Percentiles rank a stretch among this genome's conserved stretches.
Conservation (phyloP, 2,113 vertebrate species). For the Litocranius walleri region DNA sequence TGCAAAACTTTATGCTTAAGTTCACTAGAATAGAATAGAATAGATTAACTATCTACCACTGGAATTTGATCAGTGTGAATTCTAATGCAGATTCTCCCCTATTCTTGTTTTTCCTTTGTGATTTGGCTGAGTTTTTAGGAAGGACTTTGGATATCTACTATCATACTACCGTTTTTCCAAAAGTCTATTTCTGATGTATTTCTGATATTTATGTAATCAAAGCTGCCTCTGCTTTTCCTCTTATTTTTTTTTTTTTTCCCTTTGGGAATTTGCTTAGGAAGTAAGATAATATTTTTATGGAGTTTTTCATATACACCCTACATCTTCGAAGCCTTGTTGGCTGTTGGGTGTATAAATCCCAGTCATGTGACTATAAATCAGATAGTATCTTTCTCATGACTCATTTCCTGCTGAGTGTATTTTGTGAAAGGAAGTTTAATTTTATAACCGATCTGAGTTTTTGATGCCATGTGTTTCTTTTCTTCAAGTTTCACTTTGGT, state of each 20-base stretch:
- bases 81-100: background rate
- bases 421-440: background rate
- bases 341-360: background rate
- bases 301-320: background rate
- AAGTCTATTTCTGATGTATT: background rate
- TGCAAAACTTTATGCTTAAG: background rate
- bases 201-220: background rate
- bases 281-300: background rate
- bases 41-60: background rate
- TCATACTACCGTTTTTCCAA: background rate
- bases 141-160: background rate
- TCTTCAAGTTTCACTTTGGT: background rate
- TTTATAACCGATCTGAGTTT: background rate
- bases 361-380: background rate
- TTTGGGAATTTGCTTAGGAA: conserved; percentile 17
- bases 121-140: background rate
- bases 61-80: background rate
- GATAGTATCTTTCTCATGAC: background rate
- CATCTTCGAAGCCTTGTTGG: background rate
- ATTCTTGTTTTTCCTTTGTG: background rate
- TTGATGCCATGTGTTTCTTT: background rate
- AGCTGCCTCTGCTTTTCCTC: background rate
- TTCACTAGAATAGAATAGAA: background rate
- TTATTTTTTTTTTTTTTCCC: background rate
- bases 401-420: background rate